A percentile compares a stretch with the other conserved stretches of the same genome.
Conservation (phyloP, 2,888 invertebrate species). For the Orthonychiurus folsomi region DNA sequence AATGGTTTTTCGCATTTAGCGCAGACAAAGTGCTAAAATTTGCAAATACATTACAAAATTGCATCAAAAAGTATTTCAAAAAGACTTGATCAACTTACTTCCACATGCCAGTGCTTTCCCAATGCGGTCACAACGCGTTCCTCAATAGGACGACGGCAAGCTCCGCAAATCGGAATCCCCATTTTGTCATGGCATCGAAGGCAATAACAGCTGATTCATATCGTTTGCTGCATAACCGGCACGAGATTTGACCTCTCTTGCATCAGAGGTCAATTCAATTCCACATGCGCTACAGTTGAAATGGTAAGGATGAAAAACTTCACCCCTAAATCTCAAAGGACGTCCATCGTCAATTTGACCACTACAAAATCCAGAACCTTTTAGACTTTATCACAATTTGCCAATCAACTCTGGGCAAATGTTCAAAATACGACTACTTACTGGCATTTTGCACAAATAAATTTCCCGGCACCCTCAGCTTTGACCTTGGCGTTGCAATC, state of each 20-base stretch:
- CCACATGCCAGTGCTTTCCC: conserved; percentile 98
- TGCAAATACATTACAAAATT: conserved; percentile 19
- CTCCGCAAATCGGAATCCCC: conserved; percentile 99
- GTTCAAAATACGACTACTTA: conserved; percentile 52
- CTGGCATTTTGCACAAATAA: conserved; percentile 98
- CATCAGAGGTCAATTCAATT: conserved; percentile 86
- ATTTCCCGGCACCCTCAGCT: conserved; percentile 87
- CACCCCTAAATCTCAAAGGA: conserved; percentile 82
- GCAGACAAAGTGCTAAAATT: conserved; percentile 94
- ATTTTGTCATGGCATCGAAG: conserved; percentile 97
- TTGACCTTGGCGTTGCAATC: conserved; percentile 94
- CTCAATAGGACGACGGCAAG: conserved; percentile 96
- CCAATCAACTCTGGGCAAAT: conserved; percentile 5
- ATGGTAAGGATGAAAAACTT: conserved; percentile 98
- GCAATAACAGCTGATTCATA: conserved; percentile 93
- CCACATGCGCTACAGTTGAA: conserved; percentile 93
- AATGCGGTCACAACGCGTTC: conserved; percentile 96
- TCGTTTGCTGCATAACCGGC: conserved; percentile 84
- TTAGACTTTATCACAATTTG: not conserved
- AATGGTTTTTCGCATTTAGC: conserved; percentile 99
- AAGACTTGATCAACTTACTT: conserved; percentile 51
- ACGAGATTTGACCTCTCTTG: conserved; percentile 85
- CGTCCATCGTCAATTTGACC: conserved; percentile 74
- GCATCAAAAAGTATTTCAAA: not conserved
- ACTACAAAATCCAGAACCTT: conserved; percentile 48